Evolutionary conservation across 2,797 vertebrate genomes (phyloP), one percentile per base, ranked within the genome.

Genomic region (Poecilia picta): DNA sequence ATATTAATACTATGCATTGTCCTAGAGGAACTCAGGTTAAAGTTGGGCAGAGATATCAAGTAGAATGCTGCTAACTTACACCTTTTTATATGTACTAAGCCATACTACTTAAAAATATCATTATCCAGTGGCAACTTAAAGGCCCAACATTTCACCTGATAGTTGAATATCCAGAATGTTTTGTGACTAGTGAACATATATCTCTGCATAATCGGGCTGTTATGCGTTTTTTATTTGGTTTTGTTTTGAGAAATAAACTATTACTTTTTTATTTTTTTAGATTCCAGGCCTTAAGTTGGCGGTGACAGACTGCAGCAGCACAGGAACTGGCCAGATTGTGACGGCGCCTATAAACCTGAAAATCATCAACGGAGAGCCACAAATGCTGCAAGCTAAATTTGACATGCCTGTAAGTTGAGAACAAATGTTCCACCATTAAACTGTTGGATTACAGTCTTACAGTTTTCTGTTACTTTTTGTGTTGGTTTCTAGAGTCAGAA

Each of bases 221-320:
- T 33, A 13, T 13, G 4, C 43, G 23, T 20, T 36, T 28, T 64
- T 36, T 20, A 31, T 36, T 15, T 33, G 16, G 16, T 36, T 64
- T 33, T 33, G 2, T 36, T 68, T 68, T 68, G 8, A 70, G 23
- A n/a, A n/a, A 70, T 5, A 3, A 70, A 15, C 1, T 25, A 41
- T 68, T 10, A 8, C 41, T 15, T 66, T 41, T 83, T 2, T 39
- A 5, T 33, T 46, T 73, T 70, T 85, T 79, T 83, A 99, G 98
- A 94, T 98, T 89, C 33, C 83, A 81, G 96, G 95, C 78, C 91
- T 93, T 75, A 79, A 95, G 16, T 25, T 91, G 1, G 95, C 93
- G 43, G 31, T 73, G 2, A 85, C 93, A 57, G 97, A 99, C 93
- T 98, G 97, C 85, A 98, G 97, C 89, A 96, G 91, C 88, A 95